Percentiles rank a stretch among this genome's conserved stretches.
These are phyloP conservation scores for Sialis fuliginosa DNA, from an alignment of 2,888 invertebrate genomes.

Conservation along the genomic window DNA sequence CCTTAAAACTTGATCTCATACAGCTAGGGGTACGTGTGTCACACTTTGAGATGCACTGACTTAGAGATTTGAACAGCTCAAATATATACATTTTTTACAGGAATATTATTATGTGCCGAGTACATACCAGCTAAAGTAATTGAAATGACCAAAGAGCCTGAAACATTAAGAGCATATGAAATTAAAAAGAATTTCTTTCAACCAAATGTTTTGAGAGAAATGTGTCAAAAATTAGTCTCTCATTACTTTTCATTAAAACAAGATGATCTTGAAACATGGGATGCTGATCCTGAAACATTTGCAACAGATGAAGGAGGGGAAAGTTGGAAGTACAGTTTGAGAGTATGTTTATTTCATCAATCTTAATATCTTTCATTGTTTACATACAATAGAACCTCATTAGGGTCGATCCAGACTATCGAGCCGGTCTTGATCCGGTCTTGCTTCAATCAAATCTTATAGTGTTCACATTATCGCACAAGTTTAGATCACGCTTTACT, in stretches of 20 bases:
- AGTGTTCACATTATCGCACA: too few species aligned
- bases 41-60: too few species aligned
- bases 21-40: too few species aligned
- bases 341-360: conserved; percentile 35
- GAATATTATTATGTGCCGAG: conserved; percentile 55
- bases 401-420: too few species aligned
- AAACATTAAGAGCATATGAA: conserved; percentile 43
- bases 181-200: conserved; percentile 65
- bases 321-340: conserved; percentile 83
- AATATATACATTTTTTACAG: too few species aligned
- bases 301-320: conserved; percentile 79
- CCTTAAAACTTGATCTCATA: too few species aligned
- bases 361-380: too few species aligned
- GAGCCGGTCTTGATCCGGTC: too few species aligned
- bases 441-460: too few species aligned
- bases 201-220: conserved; percentile 53
- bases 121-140: conserved; percentile 46
- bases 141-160: conserved; percentile 33
- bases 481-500: too few species aligned
- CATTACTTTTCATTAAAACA: conserved; percentile 75
- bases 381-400: too few species aligned
- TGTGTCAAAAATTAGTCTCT: conserved; percentile 68
- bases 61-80: too few species aligned
- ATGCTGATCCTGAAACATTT: conserved; percentile 78
- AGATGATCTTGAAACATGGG: conserved; percentile 75